Evolutionary conservation across 2,113 vertebrate genomes (phyloP), one percentile per base, ranked within the genome.

Genomic region (Hydrolagus affinis): DNA sequence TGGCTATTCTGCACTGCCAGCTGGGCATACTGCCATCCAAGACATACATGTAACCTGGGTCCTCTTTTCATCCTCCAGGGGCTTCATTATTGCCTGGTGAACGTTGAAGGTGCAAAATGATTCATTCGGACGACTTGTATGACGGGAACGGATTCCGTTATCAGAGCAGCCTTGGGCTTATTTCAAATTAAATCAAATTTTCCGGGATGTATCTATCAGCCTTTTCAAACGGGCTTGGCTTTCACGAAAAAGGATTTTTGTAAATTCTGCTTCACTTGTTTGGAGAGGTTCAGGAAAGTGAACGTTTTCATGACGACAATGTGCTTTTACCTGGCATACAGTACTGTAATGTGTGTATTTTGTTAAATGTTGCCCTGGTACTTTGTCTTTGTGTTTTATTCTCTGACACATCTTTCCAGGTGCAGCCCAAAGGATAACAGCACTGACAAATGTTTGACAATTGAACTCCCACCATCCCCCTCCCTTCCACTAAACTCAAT

Each of bases 21-120:
- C 14, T 66, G 62, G 60, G n/a, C 78, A 68, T 62, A 66, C 21
- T 83, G 62, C 78, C 76, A 83, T 83, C 78, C 78, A 83, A 66
- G 78, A 66, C 60, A 32, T 32, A 83, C 8, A 66, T 17, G 30
- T 66, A 83, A 83, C 78, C 25, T 44, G 4, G 23, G 62, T 17
- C 23, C 60, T 21, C 66, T 66, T 30, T 28, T 83, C 30, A 19
- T 64, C 17, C 14, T 62, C 66, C 25, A 66, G 62, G 62, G 78
- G 60, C 78, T 83, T 68, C 32, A 66, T 32, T 83, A 83, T 68
- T 66, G 78, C 78, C 44, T 44, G 44, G 30, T 30, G 78, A 83
- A 21, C 78, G 19, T 68, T 6, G 17, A 66, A 83, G 17, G 15
- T 66, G 15, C 11, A 64, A 19, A 66, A 66, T 83, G 25, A 1